Evolutionary conservation across 2,888 invertebrate species (phyloP).

Genomic region (Agrotis segetum): DNA sequence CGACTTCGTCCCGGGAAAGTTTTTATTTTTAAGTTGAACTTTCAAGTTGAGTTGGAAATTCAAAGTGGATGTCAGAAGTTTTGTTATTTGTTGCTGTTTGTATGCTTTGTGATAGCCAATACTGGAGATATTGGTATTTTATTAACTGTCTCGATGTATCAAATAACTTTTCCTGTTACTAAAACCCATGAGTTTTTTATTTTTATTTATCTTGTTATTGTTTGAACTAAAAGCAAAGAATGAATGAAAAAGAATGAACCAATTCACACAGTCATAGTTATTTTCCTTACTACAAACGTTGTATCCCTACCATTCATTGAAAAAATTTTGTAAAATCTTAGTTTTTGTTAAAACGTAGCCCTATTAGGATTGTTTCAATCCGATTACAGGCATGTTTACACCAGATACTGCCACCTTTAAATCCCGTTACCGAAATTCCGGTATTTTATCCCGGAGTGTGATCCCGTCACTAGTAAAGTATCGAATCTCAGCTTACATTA

Average conservation of each 20-base stretch:
- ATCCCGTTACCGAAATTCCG: slow-evolving; percentile 42
- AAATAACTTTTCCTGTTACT: not conserved
- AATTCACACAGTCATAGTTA: too few species aligned
- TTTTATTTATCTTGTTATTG: too few species aligned
- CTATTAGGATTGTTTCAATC: too few species aligned
- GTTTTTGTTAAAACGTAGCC: too few species aligned
- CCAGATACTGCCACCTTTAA: slow-evolving; percentile 1
- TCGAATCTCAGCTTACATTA: slow-evolving; percentile 53
- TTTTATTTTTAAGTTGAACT: slow-evolving; percentile 51
- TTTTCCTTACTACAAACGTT: too few species aligned
- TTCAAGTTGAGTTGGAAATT: slow-evolving; percentile 44
- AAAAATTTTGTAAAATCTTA: too few species aligned
- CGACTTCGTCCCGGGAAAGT: slow-evolving; percentile 45
- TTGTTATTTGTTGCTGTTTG: slow-evolving; percentile 47
- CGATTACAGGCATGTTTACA: not conserved
- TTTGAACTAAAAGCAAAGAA: too few species aligned
- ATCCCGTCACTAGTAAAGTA: slow-evolving; percentile 51
- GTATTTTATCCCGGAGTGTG: slow-evolving; percentile 22
- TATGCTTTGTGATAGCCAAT: slow-evolving; percentile 26
- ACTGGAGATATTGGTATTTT: slow-evolving; percentile 10
- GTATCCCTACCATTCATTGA: too few species aligned
- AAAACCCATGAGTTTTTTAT: not conserved
- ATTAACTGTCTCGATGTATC: not conserved
- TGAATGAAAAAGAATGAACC: too few species aligned
- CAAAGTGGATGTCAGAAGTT: slow-evolving; percentile 38